phyloP scores from a whole-genome alignment of 2,113 vertebrate species.

The Chionodraco myersi region DNA sequence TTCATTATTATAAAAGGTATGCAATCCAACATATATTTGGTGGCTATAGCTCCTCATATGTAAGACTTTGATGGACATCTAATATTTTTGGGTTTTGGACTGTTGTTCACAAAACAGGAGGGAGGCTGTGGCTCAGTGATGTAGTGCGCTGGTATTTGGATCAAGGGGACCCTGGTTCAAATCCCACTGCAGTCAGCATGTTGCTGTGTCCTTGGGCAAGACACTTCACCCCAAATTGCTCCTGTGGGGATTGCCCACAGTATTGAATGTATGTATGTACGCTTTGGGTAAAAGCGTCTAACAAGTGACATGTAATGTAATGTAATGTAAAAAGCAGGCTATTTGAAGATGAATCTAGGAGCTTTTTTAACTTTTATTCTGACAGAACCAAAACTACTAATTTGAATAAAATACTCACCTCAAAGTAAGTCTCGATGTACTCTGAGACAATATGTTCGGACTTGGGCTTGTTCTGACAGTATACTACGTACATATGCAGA shows the following conservation, averaged over 20 bases:
- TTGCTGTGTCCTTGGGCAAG: no score
- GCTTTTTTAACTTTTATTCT: not conserved
- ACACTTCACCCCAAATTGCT: no score
- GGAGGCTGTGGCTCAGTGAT: no score
- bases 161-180: no score
- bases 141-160: no score
- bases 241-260: no score
- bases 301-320: no score
- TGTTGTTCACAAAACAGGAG: not conserved
- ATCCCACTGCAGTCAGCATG: no score
- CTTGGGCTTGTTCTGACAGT: constrained; percentile 97
- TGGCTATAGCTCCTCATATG: not conserved
- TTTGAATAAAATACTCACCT: constrained; percentile 82
- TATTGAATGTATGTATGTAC: no score
- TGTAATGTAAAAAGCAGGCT: no score
- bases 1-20: not conserved
- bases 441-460: constrained; percentile 94
- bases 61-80: not conserved
- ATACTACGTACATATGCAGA: constrained; percentile 95
- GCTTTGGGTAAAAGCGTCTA: no score
- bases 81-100: not conserved
- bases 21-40: not conserved
- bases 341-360: not conserved
- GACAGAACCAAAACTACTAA: no score
- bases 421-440: constrained; percentile 94